Evolutionary conservation across 2,888 invertebrate species (phyloP), one percentile per base, ranked within the genome.

Genomic region (Dichetophora obliterata): DNA sequence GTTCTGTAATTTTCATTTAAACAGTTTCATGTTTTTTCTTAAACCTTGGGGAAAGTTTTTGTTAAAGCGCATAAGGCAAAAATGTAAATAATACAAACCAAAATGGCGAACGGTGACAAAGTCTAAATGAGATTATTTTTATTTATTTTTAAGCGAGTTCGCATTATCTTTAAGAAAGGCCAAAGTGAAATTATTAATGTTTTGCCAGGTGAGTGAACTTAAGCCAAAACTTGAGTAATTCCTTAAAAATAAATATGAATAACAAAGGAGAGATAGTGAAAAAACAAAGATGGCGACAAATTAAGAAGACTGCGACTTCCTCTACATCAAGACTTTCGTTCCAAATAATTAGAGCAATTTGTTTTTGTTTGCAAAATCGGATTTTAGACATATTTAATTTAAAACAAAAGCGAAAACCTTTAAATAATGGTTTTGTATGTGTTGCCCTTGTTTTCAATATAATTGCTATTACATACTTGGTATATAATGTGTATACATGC

Each of bases 261-360:
- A 31, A 66, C 19, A 37, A 34, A 34, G 34, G 19, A 43, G 66
- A 37, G 43, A 19, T 59, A 19, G 2, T n/a, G n/a, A 66, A 66
- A 19, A 66, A 66, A 37, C 37, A 43, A 66, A 66, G 37, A 66
- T 66, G 66, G 66, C 66, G 66, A 66, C 66, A 14, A 31, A 37
- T 37, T 1, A 11, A 43, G 14, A 43, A 11, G 11, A 43, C n/a
- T n/a, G n/a, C 43, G 11, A 43, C 43, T 43, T 43, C 43, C 43
- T 43, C 11, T 43, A 11, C 43, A 43, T 43, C 11, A 43, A 1
- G 43, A 3, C 2, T 43, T 11, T 43, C 14, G 43, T 43, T 43
- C 14, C 43, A 43, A 14, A 43, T 14, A 43, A 11, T 43, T 11
- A 37, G 43, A 43, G 1, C 2, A 14, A 43, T 43, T 43, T 37